These are phyloP conservation scores for Crypturellus tataupa DNA, from an alignment of 2,797 vertebrate species.

Conservation along the genomic window DNA sequence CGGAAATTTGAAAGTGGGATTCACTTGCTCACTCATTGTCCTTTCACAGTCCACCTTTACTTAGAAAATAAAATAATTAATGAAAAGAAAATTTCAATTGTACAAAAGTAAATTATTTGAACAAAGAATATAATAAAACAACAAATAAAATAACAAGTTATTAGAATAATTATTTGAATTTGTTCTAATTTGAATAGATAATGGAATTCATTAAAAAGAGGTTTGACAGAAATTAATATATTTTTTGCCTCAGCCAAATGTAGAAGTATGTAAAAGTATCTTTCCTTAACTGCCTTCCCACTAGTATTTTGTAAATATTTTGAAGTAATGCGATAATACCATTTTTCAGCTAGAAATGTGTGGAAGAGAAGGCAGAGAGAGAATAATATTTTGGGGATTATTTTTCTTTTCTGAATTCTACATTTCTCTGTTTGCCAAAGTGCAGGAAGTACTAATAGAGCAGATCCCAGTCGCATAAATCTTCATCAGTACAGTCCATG, in stretches of 20 bases:
- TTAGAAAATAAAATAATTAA: not conserved
- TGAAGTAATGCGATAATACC: not conserved
- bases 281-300: not conserved
- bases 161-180: not conserved
- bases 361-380: not conserved
- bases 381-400: not conserved
- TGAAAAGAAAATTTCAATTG: not conserved
- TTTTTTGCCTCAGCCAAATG: not conserved
- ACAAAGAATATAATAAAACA: not conserved
- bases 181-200: not conserved
- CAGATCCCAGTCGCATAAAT: fast-evolving
- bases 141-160: not conserved
- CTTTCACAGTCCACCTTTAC: not conserved
- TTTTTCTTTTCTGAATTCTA: not conserved
- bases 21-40: not conserved
- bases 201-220: not conserved
- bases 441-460: not conserved
- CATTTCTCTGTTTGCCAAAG: not conserved
- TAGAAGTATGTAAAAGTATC: not conserved
- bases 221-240: not conserved
- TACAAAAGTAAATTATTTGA: not conserved
- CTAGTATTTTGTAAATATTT: not conserved
- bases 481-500: not conserved
- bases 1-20: not conserved
- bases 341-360: not conserved